Base-by-base conservation (phyloP, 2,113 vertebrate genomes). In the Lagenorhynchus albirostris region DNA sequence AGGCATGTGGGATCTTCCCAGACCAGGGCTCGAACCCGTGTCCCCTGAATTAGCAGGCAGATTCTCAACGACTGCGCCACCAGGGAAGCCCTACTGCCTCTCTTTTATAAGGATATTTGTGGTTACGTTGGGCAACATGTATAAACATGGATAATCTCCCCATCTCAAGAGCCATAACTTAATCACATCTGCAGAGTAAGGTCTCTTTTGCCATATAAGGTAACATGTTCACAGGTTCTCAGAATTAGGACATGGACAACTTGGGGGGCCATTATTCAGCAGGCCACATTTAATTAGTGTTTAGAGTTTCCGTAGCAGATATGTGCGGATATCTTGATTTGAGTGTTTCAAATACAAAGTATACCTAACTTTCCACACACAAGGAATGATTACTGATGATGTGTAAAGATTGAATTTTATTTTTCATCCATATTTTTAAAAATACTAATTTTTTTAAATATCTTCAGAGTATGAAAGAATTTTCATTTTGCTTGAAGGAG, bases 381-480 rank as follows among this genome's bases (percentile, higher is more conserved):
- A 17, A 93, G 67, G 62, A 95, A 86, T 68, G 38, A 85, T 74
- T 93, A 63, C 60, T 47, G 10, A 96, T 38, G 63, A 65, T 95
- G 17, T 36, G 8, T 53, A 41, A 74, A 31, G 8, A 31, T 73
- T 97, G 25, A 33, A 41, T 95, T 65, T 26, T 90, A 62, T 89
- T 92, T 96, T 3, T 7, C 73, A 17, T 88, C 97, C 53, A 84
- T 50, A n/a, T 82, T 92, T 90, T 87, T 83, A 81, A 71, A 92
- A 96, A 93, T 62, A 88, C 0, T 70, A 15, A 95, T 70, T 60
- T 97, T 9, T 93, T 82, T 23, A 1, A 94, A 91, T 95, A 94
- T 89, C 96, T 98, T 91, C 97, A 99, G 99, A 99, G 98, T 99
- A 99, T 90, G 99, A 99, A 97, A 98, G 99, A 87, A 99, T 99